Percentiles rank a stretch among this genome's conserved stretches.
Evolutionary conservation across 2,113 vertebrate genomes (phyloP).

Genomic region (Paradoxurus hermaphroditus): DNA sequence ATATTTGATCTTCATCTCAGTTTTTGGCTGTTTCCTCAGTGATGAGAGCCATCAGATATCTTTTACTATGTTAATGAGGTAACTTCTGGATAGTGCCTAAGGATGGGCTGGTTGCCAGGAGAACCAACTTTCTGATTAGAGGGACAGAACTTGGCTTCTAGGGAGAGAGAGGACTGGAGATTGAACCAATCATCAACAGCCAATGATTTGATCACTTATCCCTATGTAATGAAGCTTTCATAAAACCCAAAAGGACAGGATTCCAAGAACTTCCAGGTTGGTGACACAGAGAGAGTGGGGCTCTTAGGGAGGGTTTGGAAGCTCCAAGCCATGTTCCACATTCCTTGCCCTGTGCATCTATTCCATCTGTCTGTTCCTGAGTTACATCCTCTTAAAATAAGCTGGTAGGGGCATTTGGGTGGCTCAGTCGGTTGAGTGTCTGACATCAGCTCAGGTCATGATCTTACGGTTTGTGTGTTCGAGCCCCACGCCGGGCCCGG

Average conservation of each 20-base stretch:
- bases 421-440: no score
- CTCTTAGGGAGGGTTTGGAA: neutral
- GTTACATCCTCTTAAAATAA: neutral
- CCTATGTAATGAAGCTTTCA: neutral
- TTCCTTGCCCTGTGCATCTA: neutral
- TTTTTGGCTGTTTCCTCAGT: neutral
- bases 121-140: neutral
- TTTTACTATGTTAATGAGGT: neutral
- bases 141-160: neutral
- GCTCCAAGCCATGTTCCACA: neutral
- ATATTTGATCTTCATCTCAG: neutral
- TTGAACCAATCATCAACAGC: neutral
- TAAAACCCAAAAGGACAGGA: neutral
- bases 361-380: neutral
- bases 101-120: neutral
- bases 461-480: no score
- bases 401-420: no score
- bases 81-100: neutral
- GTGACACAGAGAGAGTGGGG: neutral
- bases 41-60: neutral
- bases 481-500: no score
- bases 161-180: neutral
- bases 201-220: neutral
- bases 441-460: no score
- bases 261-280: neutral